These are phyloP conservation scores for Siniperca scherzeri DNA, from an alignment of 2,797 vertebrate species.

Conservation along the genomic window DNA sequence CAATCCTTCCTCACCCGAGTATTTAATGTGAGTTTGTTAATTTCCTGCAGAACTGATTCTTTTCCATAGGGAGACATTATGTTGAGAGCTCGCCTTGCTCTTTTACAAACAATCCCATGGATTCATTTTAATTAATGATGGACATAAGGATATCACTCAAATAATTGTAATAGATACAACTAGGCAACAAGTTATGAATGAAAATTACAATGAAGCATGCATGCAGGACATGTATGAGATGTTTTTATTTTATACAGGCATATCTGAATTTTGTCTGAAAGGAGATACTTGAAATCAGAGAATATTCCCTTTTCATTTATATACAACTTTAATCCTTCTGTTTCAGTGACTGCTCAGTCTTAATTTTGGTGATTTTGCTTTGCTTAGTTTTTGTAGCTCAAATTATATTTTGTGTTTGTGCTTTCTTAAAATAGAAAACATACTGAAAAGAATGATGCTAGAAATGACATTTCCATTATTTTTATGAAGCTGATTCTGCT, in stretches of 20 bases:
- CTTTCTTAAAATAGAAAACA: conserved; percentile 83
- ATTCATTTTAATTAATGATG: conserved; percentile 44
- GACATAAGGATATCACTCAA: conserved; percentile 50
- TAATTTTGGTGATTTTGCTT: conserved; percentile 77
- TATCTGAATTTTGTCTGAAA: conserved; percentile 90
- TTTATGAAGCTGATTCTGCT: conserved; percentile 91
- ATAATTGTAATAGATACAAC: conserved; percentile 56
- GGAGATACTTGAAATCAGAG: conserved; percentile 86
- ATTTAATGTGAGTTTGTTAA: conserved; percentile 92
- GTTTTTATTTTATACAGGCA: conserved; percentile 90
- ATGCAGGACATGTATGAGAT: conserved; percentile 99
- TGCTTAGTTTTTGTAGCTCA: conserved; percentile 64
- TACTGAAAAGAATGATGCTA: conserved; percentile 65
- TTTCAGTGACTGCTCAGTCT: conserved; percentile 65
- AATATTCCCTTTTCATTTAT: conserved; percentile 72
- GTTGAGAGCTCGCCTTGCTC: conserved; percentile 51
- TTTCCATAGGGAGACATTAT: conserved; percentile 50
- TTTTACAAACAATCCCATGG: conserved; percentile 46
- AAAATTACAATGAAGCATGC: conserved; percentile 90
- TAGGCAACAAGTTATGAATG: conserved; percentile 58
- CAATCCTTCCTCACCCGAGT: conserved; percentile 96
- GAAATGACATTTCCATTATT: conserved; percentile 82
- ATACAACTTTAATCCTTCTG: conserved; percentile 50
- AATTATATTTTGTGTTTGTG: conserved; percentile 69
- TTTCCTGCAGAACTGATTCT: conserved; percentile 50